Evolutionary conservation across 2,797 vertebrate species (phyloP).

Genomic region (Bufotes viridis): DNA sequence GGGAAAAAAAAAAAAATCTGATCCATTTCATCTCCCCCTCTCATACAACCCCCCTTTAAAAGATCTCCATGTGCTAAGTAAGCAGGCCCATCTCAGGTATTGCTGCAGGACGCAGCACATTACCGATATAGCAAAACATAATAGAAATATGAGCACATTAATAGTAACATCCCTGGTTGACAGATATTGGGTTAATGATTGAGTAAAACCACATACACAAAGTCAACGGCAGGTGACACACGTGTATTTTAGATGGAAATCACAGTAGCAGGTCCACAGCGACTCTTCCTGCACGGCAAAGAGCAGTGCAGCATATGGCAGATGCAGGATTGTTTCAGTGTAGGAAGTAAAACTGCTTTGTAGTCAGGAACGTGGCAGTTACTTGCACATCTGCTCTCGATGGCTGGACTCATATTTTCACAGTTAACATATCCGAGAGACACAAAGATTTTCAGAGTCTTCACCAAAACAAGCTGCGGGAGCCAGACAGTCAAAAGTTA

Average conservation of each 20-base stretch:
- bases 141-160: background rate
- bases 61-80: too few species aligned
- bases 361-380: conserved; percentile 69
- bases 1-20: too few species aligned
- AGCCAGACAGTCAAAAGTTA: background rate
- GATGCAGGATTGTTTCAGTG: conserved; percentile 64
- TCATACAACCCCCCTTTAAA: too few species aligned
- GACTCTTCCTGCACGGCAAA: conserved; percentile 5
- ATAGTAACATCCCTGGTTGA: background rate
- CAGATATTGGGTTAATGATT: background rate
- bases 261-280: conserved; percentile 48
- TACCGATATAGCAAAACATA: background rate
- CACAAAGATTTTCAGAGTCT: conserved; percentile 9
- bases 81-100: too few species aligned
- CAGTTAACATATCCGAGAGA: conserved; percentile 63
- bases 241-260: conserved; percentile 44
- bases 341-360: conserved; percentile 68
- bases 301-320: conserved; percentile 69
- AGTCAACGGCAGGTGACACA: conserved; percentile 14
- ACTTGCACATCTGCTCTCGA: conserved; percentile 72
- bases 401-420: conserved; percentile 64
- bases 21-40: too few species aligned
- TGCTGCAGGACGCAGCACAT: background rate
- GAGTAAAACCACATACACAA: conserved; percentile 11
- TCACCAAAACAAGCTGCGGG: background rate